phyloP scores from a whole-genome alignment of 1,140 invertebrate species.

The Trypoxylus dichotomus region DNA sequence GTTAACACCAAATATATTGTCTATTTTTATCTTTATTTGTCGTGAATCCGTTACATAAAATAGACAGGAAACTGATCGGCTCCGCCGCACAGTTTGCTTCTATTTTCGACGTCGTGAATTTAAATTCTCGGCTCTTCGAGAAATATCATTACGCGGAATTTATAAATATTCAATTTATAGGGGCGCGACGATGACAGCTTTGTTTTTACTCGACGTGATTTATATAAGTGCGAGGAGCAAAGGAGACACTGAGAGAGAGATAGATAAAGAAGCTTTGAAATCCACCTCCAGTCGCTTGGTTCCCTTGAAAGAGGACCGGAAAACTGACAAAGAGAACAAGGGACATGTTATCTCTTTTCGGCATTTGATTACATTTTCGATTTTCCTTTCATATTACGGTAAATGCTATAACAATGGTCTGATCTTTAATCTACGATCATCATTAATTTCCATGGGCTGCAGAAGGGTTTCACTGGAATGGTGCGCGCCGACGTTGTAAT shows the following conservation, averaged over 20 bases:
- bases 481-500: not conserved
- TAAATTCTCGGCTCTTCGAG: not conserved
- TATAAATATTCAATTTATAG: conserved; percentile 1
- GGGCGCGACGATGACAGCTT: not conserved
- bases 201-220: not conserved
- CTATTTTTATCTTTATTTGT: not conserved
- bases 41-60: not conserved
- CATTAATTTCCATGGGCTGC: not conserved
- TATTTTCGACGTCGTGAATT: not conserved
- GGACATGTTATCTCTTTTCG: not conserved
- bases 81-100: not conserved
- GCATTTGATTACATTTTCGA: not conserved
- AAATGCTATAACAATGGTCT: not conserved
- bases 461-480: not conserved
- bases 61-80: not conserved
- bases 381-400: not conserved
- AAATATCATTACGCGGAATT: not conserved
- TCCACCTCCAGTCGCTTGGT: not conserved
- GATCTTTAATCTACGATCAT: not conserved
- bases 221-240: not conserved
- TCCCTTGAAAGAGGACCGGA: not conserved
- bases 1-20: not conserved
- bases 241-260: not conserved
- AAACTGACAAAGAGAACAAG: not conserved
- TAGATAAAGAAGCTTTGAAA: not conserved